Evolutionary conservation across 23 tunicate genomes (phyloP).

Genomic region (Ascidia mentula): DNA sequence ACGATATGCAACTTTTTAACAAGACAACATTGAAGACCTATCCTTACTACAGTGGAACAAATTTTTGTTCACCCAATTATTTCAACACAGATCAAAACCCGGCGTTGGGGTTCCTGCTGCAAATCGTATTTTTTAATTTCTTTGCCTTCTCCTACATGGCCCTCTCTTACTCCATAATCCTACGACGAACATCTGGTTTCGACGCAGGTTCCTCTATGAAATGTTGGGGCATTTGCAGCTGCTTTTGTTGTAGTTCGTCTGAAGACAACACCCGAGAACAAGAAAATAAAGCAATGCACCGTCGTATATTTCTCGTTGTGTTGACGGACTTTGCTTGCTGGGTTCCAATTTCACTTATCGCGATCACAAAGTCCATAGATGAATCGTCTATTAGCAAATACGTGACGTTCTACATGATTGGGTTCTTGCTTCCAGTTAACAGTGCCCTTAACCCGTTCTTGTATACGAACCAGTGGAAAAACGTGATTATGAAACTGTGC

Average conservation of each 20-base stretch:
- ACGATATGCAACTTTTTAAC: not conserved
- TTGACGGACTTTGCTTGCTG: conserved; percentile 12
- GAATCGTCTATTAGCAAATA: not conserved
- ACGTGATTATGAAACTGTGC: too few species aligned
- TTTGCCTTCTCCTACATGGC: not conserved
- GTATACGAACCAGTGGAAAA: not conserved
- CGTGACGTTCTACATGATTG: not conserved
- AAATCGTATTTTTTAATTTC: not conserved
- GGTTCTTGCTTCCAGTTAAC: not conserved
- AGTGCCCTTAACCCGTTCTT: not conserved
- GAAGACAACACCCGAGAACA: not conserved
- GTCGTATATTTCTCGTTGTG: not conserved
- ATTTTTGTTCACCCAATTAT: not conserved
- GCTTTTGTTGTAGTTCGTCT: too few species aligned
- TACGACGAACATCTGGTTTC: not conserved
- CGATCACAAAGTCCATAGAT: not conserved
- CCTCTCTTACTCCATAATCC: not conserved
- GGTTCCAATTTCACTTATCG: not conserved
- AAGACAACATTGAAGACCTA: not conserved
- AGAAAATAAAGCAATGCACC: not conserved
- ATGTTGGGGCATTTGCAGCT: too few species aligned
- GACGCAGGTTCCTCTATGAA: too few species aligned
- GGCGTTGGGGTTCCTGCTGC: not conserved
- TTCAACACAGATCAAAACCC: not conserved
- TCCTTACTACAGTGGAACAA: not conserved